Evolutionary conservation across 2,113 vertebrate genomes (phyloP), one percentile per base, ranked within the genome.

Genomic region (Ursus arctos): DNA sequence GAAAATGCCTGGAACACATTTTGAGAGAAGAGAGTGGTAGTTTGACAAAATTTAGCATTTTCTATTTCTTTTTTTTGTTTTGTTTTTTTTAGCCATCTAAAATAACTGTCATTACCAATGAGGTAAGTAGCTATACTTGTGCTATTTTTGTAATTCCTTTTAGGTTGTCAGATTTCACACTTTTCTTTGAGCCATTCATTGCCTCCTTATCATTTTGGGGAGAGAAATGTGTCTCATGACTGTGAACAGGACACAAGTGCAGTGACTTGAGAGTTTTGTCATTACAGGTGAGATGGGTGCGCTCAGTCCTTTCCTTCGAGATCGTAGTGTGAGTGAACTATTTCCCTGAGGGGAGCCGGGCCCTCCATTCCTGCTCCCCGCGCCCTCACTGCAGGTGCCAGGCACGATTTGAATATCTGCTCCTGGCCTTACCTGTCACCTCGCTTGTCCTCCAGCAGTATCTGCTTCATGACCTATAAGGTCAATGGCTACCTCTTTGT

Each of bases 111-210:
- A 55, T 72, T 36, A 22, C 11, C 67, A 47, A 53, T 4, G 19
- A 76, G 65, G n/a, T 40, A 49, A 91, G 67, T 12, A 88, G 28
- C 61, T 21, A 36, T 7, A 21, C 21, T 57, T 85, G 11, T 72
- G 13, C 74, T 90, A 4, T 63, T 88, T 80, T 79, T 80, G 31
- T 87, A 3, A 43, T 93, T 82, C 91, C 57, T 91, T 67, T 96
- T 26, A 51, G 21, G 33, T 80, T 69, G 28, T 82, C 18, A 67
- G 33, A 53, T 89, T 79, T 91, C 65, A 79, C 11, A 24, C 24
- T 67, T 84, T 63, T 36, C 21, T 89, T 72, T 76, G 59, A 59
- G 26, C 31, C 61, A 2, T 51, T 71, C 6, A 10, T 69, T 72
- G 53, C 14, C 26, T 93, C 18, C 15, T 57, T 59, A 49, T 92